Percentiles rank a stretch among this genome's conserved stretches.
These are phyloP conservation scores for Choristoneura rosaceana DNA, from an alignment of 2,888 invertebrate genomes.

Conservation along the genomic window DNA sequence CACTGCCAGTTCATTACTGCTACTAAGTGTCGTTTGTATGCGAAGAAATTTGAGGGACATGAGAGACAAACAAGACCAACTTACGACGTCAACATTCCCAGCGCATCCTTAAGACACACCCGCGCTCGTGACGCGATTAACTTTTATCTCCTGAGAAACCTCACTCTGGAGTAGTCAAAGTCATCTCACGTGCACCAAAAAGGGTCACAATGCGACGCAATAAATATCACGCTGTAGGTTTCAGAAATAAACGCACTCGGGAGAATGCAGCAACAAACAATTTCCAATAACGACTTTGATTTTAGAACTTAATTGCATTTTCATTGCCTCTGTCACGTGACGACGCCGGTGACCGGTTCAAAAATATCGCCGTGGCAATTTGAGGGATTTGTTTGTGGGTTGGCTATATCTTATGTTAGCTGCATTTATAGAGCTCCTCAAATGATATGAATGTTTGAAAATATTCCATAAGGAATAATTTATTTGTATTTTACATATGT, in stretches of 20 bases:
- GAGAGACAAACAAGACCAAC: background rate
- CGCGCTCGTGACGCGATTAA: background rate
- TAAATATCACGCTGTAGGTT: slow-evolving; percentile 21
- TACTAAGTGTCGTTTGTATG: too few relatives aligned
- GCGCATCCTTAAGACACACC: background rate
- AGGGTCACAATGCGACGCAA: slow-evolving; percentile 45
- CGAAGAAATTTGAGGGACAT: background rate
- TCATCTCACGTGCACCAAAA: slow-evolving; percentile 30
- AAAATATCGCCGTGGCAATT: slow-evolving; percentile 8
- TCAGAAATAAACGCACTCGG: slow-evolving; percentile 39
- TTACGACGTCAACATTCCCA: background rate
- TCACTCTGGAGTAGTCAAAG: background rate
- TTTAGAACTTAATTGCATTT: slow-evolving; percentile 42
- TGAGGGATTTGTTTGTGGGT: background rate
- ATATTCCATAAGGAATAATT: background rate
- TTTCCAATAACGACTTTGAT: slow-evolving; percentile 22
- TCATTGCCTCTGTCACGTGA: slow-evolving; percentile 37
- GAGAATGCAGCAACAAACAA: slow-evolving; percentile 40
- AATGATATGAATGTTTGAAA: background rate
- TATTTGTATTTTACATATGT: too few relatives aligned
- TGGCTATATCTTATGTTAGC: background rate
- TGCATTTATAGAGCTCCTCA: background rate
- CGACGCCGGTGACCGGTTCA: slow-evolving; percentile 26
- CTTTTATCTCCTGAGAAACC: background rate
- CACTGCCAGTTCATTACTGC: too few relatives aligned